Conservation (phyloP, 92 coral and sea anemone genomes). For the Parazoanthus swiftii region DNA sequence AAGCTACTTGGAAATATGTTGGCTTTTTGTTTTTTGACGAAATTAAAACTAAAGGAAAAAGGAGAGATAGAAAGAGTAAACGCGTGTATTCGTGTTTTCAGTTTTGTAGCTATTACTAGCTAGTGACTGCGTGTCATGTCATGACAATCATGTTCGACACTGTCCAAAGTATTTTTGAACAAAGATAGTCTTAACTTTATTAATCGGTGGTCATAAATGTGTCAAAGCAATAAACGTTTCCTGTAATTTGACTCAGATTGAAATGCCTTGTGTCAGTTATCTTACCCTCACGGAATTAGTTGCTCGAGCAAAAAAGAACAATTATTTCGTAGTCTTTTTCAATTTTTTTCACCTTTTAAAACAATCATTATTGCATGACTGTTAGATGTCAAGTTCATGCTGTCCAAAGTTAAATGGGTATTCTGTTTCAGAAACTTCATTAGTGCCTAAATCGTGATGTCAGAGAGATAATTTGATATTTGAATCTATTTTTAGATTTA, state of each 20-base stretch:
- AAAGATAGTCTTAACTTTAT: background rate
- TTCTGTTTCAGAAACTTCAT: background rate
- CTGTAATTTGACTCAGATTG: background rate
- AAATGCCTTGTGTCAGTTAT: background rate
- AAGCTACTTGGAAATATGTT: background rate
- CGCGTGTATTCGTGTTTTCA: too few relatives aligned
- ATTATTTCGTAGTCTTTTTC: background rate
- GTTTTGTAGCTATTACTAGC: too few relatives aligned
- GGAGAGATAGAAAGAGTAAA: background rate
- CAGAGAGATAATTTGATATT: background rate
- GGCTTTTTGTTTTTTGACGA: background rate
- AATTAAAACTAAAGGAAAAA: too few relatives aligned
- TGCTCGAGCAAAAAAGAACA: background rate
- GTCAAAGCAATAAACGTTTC: background rate
- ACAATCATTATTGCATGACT: too few relatives aligned
- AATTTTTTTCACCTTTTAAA: too few relatives aligned
- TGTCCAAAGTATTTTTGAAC: background rate
- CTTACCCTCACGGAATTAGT: background rate
- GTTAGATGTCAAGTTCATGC: too few relatives aligned
- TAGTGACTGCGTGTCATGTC: background rate
- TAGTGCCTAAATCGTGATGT: background rate
- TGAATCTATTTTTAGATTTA: background rate
- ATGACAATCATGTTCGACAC: background rate
- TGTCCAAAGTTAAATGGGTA: too few relatives aligned
- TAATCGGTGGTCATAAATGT: background rate